phyloP scores from a whole-genome alignment of 2,797 vertebrate genomes.

The Malacoraja senta region DNA sequence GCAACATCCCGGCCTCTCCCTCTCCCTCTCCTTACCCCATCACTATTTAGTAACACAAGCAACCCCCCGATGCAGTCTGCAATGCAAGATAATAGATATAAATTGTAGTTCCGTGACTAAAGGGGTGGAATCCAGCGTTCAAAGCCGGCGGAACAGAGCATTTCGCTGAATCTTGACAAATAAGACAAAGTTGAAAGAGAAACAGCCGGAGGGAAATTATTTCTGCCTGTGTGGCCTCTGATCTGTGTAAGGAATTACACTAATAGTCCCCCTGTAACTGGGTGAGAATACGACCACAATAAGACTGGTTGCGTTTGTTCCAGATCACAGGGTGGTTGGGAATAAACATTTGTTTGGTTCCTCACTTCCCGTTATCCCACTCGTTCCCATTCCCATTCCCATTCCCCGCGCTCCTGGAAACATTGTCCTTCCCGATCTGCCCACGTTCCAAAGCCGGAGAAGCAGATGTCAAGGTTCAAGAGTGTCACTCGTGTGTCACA shows the following conservation, averaged over 20 bases:
- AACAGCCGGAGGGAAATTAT: slow-evolving; percentile 77
- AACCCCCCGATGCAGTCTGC: slow-evolving; percentile 72
- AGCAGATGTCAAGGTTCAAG: no score
- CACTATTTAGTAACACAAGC: slow-evolving; percentile 60
- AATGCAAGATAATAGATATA: slow-evolving; percentile 73
- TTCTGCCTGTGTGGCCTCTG: slow-evolving; percentile 76
- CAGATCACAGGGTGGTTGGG: not conserved
- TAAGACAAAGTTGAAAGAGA: slow-evolving; percentile 60
- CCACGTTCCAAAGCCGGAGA: no score
- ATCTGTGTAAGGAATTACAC: slow-evolving; percentile 62
- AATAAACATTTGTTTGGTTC: not conserved
- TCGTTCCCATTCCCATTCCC: not conserved
- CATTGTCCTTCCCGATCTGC: not conserved
- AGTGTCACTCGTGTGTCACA: no score
- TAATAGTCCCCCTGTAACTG: slow-evolving; percentile 56
- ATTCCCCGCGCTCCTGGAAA: not conserved
- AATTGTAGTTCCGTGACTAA: slow-evolving; percentile 83
- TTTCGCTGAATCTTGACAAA: slow-evolving; percentile 67
- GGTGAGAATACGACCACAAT: slow-evolving; percentile 39
- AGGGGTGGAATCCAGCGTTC: slow-evolving; percentile 67
- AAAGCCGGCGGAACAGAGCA: slow-evolving; percentile 68
- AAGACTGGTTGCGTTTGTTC: not conserved
- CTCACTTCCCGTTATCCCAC: not conserved
- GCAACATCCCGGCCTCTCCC: not conserved
- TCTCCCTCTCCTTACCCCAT: no score